Base-by-base conservation (phyloP, 2,797 vertebrate genomes). In the Aselliscus stoliczkanus region DNA sequence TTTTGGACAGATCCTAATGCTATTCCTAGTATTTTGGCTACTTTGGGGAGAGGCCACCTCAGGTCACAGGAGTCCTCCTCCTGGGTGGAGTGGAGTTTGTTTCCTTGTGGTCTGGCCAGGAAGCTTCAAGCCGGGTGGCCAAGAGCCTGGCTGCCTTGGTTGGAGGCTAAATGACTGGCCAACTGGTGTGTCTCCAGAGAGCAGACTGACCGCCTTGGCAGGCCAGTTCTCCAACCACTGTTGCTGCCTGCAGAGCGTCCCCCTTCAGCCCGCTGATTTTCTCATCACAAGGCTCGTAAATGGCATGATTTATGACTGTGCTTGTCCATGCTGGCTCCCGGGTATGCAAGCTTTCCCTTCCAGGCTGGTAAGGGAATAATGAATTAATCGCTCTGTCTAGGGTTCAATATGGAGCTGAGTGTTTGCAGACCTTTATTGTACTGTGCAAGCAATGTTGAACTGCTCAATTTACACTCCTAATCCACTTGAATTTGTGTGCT, bases 261-360 rank as follows among this genome's bases (percentile, higher is more conserved):
- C 97, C 97, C 98, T 97, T 96, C 97, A 97, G 95, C 96, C 97
- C 21, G 97, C 98, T 98, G 98, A 97, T 97, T 98, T 98, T 98
- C 98, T 98, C 98, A 98, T 98, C 95, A 97, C 97, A 87, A 95
- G 97, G 95, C 97, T 98, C 97, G 98, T 98, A 98, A 98, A 98
- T 96, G 90, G 96, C 21, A 52, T 98, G 98, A 98, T 98, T 98
- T 98, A 98, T 98, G 97, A 95, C 98, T 96, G 87, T 85, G 82
- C 97, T 98, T 97, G 97, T 98, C 97, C 83, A 75, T 42, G 92
- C 97, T 97, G 97, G 97, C 97, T 98, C 98, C 97, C 4, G 94
- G 97, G 98, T 98, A 97, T 96, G 97, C 97, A 97, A 23, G 82
- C 97, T 97, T 98, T 97, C 96, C 97, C 98, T 98, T 98, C 98